Evolutionary conservation across 1,140 invertebrate genomes (phyloP), one percentile per base, ranked within the genome.

Genomic region (Pissodes strobi): DNA sequence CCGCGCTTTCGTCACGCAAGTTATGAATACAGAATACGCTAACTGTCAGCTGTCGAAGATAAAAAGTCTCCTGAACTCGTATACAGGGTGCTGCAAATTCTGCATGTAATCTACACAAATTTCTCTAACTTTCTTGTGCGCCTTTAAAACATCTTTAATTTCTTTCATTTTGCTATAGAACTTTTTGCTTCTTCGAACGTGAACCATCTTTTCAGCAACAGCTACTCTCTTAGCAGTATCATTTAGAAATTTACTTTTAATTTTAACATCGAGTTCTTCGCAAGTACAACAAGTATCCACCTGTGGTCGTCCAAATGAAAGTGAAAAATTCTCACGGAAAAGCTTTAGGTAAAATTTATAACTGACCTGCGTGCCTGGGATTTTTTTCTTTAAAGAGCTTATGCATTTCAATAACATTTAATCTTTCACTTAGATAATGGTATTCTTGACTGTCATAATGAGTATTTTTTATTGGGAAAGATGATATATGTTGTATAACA

Each of bases 201-300:
- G 52, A 48, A 57, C 30, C 19, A 57, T 17, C 27, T 43, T 12
- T 48, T 64, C 39, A 25, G 37, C 49, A 21, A 27, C 23, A 27
- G 61, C 52, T 19, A 30, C 62, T 48, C 30, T 30, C 48, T 48
- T 56, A 30, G 52, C 51, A 22, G 38, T 23, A 34, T 48, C 51
- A 19, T 27, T 27, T 19, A 64, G 43, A 18, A 22, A 57, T 17
- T 51, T 21, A 57, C 43, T 64, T 34, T 64, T 64, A 22, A 64
- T 57, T 57, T 55, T 64, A 34, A 64, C 13, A 48, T 45, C 30
- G 6, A 57, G 37, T 52, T 58, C 43, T 37, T 65, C 55, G 37
- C 45, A 65, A n/a, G 30, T 22, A 34, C n/a, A 22, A 19, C 45
- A 58, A 18, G 43, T 58, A 38, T 58, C 63, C n/a, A 58, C 22